phyloP scores from a whole-genome alignment of 1,140 invertebrate species.

The Penaeus vannamei region DNA sequence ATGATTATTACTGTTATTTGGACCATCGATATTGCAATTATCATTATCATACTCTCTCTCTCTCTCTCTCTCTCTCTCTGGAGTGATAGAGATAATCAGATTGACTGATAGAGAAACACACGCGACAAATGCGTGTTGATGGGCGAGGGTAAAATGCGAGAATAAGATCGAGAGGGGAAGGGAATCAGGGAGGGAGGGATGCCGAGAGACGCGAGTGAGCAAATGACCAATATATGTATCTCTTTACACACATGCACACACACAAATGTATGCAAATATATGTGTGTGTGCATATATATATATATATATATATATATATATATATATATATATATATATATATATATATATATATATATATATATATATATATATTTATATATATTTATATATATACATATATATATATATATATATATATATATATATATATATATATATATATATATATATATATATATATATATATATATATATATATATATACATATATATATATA shows the following conservation, averaged over 20 bases:
- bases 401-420: conserved; percentile 19
- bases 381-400: not conserved
- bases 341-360: conserved; percentile 27
- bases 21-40: no score
- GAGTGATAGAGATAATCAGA: not conserved
- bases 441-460: conserved; percentile 16
- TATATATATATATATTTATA: conserved; percentile 30
- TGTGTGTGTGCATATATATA: not conserved
- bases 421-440: conserved; percentile 22
- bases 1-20: no score
- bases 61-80: not conserved
- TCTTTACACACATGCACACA: not conserved
- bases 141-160: no score
- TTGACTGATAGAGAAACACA: no score
- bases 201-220: no score
- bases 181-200: no score
- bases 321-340: not conserved
- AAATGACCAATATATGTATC: no score
- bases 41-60: not conserved
- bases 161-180: no score
- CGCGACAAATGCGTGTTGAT: no score
- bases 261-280: not conserved
- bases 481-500: conserved; percentile 4
- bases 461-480: not conserved
- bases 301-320: not conserved